Evolutionary conservation across 2,888 invertebrate species (phyloP).

Genomic region (Catocala nupta): DNA sequence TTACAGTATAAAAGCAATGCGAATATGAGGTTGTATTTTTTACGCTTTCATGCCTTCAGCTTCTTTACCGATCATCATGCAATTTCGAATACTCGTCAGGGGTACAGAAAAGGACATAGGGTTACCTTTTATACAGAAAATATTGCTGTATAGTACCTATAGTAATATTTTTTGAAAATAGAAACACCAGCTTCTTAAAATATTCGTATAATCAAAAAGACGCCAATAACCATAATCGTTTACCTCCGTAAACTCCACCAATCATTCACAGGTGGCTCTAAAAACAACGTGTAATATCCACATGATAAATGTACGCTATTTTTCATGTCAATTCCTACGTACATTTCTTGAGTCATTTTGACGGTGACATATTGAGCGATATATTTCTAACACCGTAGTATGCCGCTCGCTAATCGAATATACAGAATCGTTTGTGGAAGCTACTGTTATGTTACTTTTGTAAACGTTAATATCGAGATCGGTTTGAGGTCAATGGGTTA

Average conservation of each 20-base stretch:
- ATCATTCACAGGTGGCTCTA: slow-evolving; percentile 36
- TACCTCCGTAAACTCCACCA: slow-evolving; percentile 11
- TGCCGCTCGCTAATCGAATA: slow-evolving; percentile 69
- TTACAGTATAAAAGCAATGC: too few relatives aligned
- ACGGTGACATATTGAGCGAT: slow-evolving; percentile 71
- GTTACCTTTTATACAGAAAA: too few relatives aligned
- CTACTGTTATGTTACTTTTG: too few relatives aligned
- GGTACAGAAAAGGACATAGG: too few relatives aligned
- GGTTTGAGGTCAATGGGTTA: too few relatives aligned
- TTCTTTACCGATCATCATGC: too few relatives aligned
- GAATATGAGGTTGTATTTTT: too few relatives aligned
- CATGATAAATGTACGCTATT: slow-evolving; percentile 65
- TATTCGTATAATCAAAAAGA: slow-evolving; percentile 3
- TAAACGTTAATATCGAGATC: too few relatives aligned
- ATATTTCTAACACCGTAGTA: slow-evolving; percentile 62
- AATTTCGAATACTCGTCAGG: too few relatives aligned
- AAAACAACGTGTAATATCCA: slow-evolving; percentile 47
- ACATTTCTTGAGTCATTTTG: slow-evolving; percentile 60
- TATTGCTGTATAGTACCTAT: too few relatives aligned
- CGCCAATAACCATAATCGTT: slow-evolving; percentile 8
- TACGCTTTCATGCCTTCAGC: too few relatives aligned
- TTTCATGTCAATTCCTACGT: slow-evolving; percentile 67
- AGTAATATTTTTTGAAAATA: too few relatives aligned
- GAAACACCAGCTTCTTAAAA: not conserved
- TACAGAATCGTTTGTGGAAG: slow-evolving; percentile 35